Evolutionary conservation across 2,113 vertebrate genomes (phyloP).

Genomic region (Rhipidura dahli): DNA sequence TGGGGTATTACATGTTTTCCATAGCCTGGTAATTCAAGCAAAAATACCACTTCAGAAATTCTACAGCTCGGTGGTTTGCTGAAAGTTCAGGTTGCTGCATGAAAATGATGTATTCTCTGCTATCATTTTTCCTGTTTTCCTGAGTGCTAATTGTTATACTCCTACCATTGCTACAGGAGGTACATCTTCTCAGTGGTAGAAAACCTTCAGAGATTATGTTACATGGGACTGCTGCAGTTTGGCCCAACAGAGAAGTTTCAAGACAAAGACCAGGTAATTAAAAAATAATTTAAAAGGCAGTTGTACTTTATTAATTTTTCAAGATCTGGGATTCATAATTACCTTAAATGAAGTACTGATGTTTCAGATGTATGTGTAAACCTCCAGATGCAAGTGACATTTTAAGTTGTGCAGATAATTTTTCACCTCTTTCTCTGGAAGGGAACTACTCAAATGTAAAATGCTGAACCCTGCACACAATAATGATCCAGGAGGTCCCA

Average conservation of each 20-base stretch:
- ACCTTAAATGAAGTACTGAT: background rate
- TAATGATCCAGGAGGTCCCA: background rate
- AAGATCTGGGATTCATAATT: background rate
- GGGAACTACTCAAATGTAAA: background rate
- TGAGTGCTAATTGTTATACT: background rate
- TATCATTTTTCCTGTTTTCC: background rate
- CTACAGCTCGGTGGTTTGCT: background rate
- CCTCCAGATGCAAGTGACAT: background rate
- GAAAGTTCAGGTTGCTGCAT: background rate
- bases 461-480: background rate
- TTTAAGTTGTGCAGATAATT: background rate
- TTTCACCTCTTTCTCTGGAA: background rate
- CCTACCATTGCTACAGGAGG: constrained; percentile 72
- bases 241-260: constrained; percentile 89
- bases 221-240: constrained; percentile 93
- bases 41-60: background rate
- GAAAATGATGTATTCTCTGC: background rate
- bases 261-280: constrained; percentile 92
- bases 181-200: constrained; percentile 91
- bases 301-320: background rate
- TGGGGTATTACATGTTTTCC: background rate
- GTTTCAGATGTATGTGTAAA: background rate
- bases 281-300: background rate
- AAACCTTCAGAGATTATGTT: constrained; percentile 86
- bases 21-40: background rate